Conservation (phyloP, 2,797 vertebrate species). For the Artibeus jamaicensis region DNA sequence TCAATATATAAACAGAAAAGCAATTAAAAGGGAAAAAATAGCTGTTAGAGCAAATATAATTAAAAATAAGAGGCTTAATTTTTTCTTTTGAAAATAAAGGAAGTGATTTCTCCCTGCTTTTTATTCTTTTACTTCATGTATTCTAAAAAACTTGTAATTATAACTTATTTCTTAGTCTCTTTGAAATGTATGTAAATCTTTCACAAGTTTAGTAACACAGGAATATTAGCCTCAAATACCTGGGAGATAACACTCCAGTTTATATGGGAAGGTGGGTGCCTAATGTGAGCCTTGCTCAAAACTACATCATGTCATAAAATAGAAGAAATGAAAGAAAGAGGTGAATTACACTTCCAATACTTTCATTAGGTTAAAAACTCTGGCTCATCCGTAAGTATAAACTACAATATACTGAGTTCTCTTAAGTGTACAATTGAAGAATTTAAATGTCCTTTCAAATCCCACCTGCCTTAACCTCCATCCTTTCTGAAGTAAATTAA, state of each 20-base stretch:
- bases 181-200: neutral
- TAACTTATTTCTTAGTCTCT: slow-evolving; percentile 4
- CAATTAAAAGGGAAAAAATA: neutral
- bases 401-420: neutral
- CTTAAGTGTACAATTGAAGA: neutral
- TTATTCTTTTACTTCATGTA: neutral
- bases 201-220: neutral
- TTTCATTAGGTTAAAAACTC: neutral
- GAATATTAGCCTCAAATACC: neutral
- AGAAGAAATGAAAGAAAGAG: neutral
- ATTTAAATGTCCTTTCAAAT: slow-evolving; percentile 47
- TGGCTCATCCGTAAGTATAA: neutral
- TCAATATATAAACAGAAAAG: neutral
- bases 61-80: neutral
- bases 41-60: neutral
- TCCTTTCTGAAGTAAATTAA: slow-evolving; percentile 63
- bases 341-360: neutral
- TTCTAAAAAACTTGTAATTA: slow-evolving; percentile 16
- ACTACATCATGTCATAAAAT: neutral
- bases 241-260: neutral
- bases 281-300: neutral
- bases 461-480: slow-evolving; percentile 48
- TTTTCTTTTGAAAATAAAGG: neutral
- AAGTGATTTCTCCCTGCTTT: neutral
- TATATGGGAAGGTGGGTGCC: neutral